Conservation (phyloP, 2,113 vertebrate genomes). For the Pelusios castaneus region DNA sequence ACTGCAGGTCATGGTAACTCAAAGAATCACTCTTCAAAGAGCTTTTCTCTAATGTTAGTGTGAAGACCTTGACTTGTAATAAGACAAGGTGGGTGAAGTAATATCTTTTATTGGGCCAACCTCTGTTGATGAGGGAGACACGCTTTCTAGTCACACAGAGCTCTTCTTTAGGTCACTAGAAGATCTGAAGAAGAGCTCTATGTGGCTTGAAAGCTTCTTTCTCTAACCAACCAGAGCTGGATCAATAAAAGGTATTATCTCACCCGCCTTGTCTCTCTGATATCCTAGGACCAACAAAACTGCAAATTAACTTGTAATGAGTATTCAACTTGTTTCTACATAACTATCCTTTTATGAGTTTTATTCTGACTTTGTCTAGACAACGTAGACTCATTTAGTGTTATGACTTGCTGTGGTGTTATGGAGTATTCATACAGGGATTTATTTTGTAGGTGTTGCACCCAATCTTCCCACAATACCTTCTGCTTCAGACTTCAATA, state of each 20-base stretch:
- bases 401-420: constrained; percentile 30
- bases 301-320: neutral
- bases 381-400: neutral
- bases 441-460: constrained; percentile 80
- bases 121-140: neutral
- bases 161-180: neutral
- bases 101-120: neutral
- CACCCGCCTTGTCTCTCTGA: neutral
- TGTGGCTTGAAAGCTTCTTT: neutral
- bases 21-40: neutral
- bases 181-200: too few species aligned
- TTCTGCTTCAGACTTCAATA: constrained; percentile 97
- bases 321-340: neutral
- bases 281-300: neutral
- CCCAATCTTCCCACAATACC: constrained; percentile 96
- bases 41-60: neutral
- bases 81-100: neutral
- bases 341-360: neutral
- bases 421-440: constrained; percentile 48
- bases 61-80: neutral
- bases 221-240: neutral
- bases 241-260: neutral
- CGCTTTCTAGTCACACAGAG: neutral
- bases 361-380: neutral
- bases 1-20: neutral